Conservation (phyloP, 2,797 vertebrate genomes). For the Scomberomorus guttatus region DNA sequence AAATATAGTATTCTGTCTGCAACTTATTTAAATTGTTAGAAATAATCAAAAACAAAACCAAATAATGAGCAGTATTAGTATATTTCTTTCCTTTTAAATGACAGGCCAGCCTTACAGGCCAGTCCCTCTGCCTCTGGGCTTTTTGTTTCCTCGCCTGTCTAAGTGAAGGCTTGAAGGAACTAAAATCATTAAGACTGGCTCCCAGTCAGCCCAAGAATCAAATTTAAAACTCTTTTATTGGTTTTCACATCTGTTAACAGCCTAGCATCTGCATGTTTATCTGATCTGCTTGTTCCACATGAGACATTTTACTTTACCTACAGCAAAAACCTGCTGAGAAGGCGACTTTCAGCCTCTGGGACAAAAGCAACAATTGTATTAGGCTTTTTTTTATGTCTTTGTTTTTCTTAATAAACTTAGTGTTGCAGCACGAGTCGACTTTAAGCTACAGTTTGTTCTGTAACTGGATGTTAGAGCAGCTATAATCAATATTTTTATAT, state of each 20-base stretch:
- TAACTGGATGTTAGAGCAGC: background rate
- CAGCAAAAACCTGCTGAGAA: background rate
- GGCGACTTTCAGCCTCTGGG: background rate
- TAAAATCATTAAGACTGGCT: slow-evolving; percentile 13
- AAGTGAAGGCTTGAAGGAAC: slow-evolving; percentile 15
- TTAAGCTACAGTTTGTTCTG: background rate
- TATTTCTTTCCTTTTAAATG: no score
- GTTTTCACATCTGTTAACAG: slow-evolving; percentile 33
- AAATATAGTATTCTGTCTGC: no score
- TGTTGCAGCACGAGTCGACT: background rate
- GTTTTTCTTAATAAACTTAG: background rate
- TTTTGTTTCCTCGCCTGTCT: slow-evolving; percentile 30
- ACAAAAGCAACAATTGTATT: background rate
- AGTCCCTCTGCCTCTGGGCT: background rate
- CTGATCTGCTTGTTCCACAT: slow-evolving; percentile 11
- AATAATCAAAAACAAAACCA: no score
- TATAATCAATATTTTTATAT: no score
- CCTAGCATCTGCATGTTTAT: slow-evolving; percentile 58
- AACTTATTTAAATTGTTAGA: no score
- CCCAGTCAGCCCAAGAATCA: slow-evolving; percentile 34
- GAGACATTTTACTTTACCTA: slow-evolving; percentile 21
- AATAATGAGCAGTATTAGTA: no score
- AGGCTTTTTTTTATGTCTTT: background rate
- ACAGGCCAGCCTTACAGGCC: no score
- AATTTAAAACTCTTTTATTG: slow-evolving; percentile 39